These are phyloP conservation scores for Urocynchramus pylzowi DNA, from an alignment of 2,113 vertebrate genomes.

Conservation along the genomic window DNA sequence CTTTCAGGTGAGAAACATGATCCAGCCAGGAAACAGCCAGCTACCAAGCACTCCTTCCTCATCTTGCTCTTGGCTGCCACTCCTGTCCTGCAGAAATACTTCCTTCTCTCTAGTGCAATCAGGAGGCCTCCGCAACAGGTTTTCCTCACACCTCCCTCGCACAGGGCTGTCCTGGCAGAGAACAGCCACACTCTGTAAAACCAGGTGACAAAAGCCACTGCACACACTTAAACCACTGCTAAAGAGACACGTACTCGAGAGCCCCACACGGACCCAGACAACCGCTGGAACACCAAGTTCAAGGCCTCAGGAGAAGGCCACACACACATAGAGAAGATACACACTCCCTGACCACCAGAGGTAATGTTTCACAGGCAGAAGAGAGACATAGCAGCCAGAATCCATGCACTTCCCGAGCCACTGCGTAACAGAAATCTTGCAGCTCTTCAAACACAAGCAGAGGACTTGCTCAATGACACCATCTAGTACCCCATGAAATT, in stretches of 20 bases:
- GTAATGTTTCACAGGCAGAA: not conserved
- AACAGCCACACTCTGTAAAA: not conserved
- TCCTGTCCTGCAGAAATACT: not conserved
- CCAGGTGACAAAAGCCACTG: not conserved
- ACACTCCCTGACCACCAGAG: no score
- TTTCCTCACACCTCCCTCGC: fast-evolving
- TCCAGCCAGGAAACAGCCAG: not conserved
- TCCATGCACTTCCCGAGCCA: not conserved
- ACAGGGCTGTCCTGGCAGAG: not conserved
- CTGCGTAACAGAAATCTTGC: fast-evolving
- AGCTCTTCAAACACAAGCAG: not conserved
- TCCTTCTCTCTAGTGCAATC: not conserved
- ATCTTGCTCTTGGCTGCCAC: not conserved
- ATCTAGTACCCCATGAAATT: not conserved
- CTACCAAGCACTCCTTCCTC: not conserved
- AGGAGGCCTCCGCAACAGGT: not conserved
- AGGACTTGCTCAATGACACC: not conserved
- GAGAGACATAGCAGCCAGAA: fast-evolving
- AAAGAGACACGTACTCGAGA: fast-evolving
- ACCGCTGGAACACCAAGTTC: not conserved
- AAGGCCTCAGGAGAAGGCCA: not conserved
- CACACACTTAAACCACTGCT: not conserved
- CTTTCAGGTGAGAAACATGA: not conserved
- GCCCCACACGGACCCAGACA: not conserved
- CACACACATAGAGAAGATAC: fast-evolving